Base-by-base conservation (phyloP, 2,888 invertebrate species). In the Sphecodes monilicornis region DNA sequence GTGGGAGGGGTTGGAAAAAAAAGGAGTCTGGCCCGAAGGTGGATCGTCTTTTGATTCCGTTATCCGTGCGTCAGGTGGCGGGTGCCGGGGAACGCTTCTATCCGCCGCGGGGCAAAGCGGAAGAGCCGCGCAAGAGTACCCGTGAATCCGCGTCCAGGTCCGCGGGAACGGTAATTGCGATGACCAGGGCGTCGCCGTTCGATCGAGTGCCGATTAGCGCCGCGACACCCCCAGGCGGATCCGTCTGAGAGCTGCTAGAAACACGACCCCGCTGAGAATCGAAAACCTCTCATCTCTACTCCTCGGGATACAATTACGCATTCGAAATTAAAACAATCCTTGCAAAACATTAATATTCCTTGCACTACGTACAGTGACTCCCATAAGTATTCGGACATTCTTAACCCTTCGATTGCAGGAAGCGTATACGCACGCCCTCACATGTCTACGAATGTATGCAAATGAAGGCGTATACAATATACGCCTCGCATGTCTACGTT, bases 41-140 rank as follows among this genome's bases (percentile, higher is more conserved):
- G 70, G 80, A 82, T 88, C 85, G 87, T 84, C 78, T 82, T 90
- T 87, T 88, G 84, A 90, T 90, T 90, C 89, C 89, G 89, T 90
- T 90, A 90, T 43, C 71, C 85, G 73, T 26, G 81, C 90, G 90
- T 83, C 85, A 82, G 84, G 84, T 87, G 78, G 78, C 57, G 66
- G 76, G 41, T 54, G 57, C 60, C 75, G 43, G n/a, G 54, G 72
- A 41, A 50, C 50, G 69, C 75, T 81, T 76, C 69, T 76, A 69
- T 50, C 73, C 54, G 81, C 78, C 85, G 36, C 26, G n/a, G 32
- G 72, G 80, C 77, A 26, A 26, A 32, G n/a, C 57, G 74, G 79
- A 68, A 83, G 77, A 80, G 73, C 83, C 68, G 50, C n/a, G 39
- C 69, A 66, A 68, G 75, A 22, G 29, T 46, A 66, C 13, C 50